Base-by-base conservation (phyloP, 1,140 invertebrate species). In the Phenacoccus solenopsis region DNA sequence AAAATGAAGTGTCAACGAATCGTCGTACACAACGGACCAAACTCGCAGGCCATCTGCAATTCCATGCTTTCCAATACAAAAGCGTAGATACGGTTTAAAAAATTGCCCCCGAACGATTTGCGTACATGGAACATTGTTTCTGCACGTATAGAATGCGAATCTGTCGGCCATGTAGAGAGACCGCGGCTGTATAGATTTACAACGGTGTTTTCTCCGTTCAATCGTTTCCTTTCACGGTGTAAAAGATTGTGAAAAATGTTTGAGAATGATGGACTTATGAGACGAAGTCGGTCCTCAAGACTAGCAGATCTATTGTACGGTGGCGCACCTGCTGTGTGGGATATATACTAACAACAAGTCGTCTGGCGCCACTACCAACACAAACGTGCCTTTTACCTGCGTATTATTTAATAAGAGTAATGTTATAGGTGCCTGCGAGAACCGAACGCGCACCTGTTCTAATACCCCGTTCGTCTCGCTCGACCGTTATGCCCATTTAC, bases 261-360 rank as follows among this genome's bases (percentile, higher is more conserved):
- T 59, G 59, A 64, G 25, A 64, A 27, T 24, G 59, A 64, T 64
- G 59, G 59, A 64, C 59, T 64, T 27, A 27, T 24, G 59, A 64
- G 59, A 64, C 20, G 10, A 22, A 24, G 10, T 24, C 10, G 22
- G 22, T 64, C 10, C 59, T 64, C 13, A 24, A 16, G 59, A 64
- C 59, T 25, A 64, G 59, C 25, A 25, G 22, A 25, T 27, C 59
- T 64, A 64, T 64, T 64, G 25, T 64, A 64, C 59, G 59, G 59
- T 64, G 59, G 59, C 59, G 59, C 59, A 64, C 59, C 59, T 64
- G 59, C 59, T 64, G 59, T 64, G 59, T 64, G 59, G 59, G 59
- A 64, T 27, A 25, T 64, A 64, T 64, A 64, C 59, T 64, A 64
- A 59, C 7, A 59, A 64, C 59, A 64, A 64, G 25, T 64, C 59